Base-by-base conservation (phyloP, 2,888 invertebrate species). In the Leptinotarsa haldemani region DNA sequence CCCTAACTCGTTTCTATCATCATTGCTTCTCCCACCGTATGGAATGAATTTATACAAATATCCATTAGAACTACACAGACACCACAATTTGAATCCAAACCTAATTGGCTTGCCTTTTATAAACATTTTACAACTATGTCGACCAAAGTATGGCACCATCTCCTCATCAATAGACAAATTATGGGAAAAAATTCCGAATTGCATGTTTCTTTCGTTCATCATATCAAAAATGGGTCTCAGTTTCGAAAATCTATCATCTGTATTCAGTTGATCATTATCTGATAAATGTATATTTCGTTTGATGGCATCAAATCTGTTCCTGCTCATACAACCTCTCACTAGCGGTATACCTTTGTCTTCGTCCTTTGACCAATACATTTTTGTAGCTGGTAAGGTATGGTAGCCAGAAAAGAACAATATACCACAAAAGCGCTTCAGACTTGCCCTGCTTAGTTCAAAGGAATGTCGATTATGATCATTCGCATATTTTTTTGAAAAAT, bases 301-400 rank as follows among this genome's bases (percentile, higher is more conserved):
- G 30, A 63, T 25, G 25, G 63, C 52, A 53, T 52, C 18, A 50
- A 67, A 67, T 53, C 53, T 50, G 67, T 67, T 67, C 16, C 67
- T 67, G n/a, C 53, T 67, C 67, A 53, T 67, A 67, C 25, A 67
- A 30, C 50, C 53, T 53, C 67, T 53, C n/a, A 67, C 67, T n/a
- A 67, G 25, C 65, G 47, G 13, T 53, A 71, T 65, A 30, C 65
- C 65, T 71, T 71, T 46, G 18, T 65, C 56, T 40, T 65, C 56
- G 20, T 69, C 48, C n/a, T 65, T 71, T 18, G 56, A 71, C 70
- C 65, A 70, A 70, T 65, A 65, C 64, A 70, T 64, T 52, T 70
- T 70, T 70, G 25, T 64, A 46, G 65, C 53, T 52, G 71, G 65
- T 18, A 71, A 64, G 2, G 50, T 70, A 64, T 64, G 70, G 20